These are phyloP conservation scores for Stictonetta naevosa DNA, from an alignment of 2,113 vertebrate species.

Conservation along the genomic window DNA sequence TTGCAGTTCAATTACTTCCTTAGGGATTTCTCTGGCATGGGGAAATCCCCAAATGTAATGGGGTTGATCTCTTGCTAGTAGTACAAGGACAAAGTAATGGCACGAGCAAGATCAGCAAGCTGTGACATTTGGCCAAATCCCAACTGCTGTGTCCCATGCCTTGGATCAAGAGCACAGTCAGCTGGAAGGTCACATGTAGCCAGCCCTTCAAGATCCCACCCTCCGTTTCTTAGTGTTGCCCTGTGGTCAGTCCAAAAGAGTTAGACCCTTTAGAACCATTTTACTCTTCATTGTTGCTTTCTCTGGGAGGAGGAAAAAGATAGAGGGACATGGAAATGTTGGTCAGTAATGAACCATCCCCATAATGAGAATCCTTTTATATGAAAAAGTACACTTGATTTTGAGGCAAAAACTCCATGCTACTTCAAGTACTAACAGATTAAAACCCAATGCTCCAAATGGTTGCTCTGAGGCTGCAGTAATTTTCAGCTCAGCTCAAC, in stretches of 20 bases:
- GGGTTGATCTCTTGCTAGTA: neutral
- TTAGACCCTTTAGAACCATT: neutral
- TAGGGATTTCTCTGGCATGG: neutral
- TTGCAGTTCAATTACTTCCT: constrained; percentile 41
- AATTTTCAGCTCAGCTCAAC: constrained; percentile 15
- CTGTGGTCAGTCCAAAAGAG: neutral
- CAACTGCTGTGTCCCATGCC: neutral
- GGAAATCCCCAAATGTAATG: neutral
- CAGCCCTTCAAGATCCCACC: neutral
- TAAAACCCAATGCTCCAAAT: neutral
- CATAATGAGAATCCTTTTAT: neutral
- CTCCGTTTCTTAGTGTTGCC: neutral
- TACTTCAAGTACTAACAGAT: neutral
- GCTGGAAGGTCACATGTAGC: neutral
- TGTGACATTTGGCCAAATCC: neutral
- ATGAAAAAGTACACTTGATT: neutral
- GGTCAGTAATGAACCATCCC: neutral
- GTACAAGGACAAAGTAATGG: neutral
- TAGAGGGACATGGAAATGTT: neutral
- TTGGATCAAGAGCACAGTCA: neutral
- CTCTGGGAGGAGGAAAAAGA: neutral
- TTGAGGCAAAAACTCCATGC: neutral
- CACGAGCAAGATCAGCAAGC: neutral
- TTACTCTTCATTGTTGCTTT: neutral
- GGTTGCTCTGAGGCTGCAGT: neutral